Evolutionary conservation across 2,113 vertebrate species (phyloP).

Genomic region (Uria aalge): DNA sequence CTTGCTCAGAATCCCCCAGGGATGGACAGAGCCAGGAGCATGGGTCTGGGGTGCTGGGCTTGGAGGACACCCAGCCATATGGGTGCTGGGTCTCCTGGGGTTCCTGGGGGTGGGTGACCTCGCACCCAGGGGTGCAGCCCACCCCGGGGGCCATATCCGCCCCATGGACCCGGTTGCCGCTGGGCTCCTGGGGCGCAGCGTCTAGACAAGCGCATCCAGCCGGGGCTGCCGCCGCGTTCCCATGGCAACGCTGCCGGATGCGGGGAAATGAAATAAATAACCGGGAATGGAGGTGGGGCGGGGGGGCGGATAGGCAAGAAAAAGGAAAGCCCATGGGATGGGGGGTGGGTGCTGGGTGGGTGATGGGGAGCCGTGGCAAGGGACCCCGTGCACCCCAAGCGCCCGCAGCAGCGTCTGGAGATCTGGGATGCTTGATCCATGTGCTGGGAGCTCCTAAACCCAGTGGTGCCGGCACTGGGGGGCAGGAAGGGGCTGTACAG

Average conservation of each 20-base stretch:
- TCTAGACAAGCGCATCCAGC: slow-evolving; percentile 57
- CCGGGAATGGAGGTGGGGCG: neutral
- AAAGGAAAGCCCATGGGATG: neutral
- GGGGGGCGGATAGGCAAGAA: neutral
- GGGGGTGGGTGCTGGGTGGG: neutral
- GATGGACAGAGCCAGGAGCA: neutral
- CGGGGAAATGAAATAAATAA: slow-evolving; percentile 54
- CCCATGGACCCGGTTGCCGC: neutral
- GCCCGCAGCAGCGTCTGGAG: neutral
- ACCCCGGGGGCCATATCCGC: neutral
- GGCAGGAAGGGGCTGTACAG: neutral
- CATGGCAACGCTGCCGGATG: slow-evolving; percentile 69
- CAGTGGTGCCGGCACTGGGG: fast-evolving
- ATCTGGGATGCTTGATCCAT: neutral
- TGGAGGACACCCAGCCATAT: fast-evolving
- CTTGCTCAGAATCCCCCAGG: neutral
- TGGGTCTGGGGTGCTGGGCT: neutral
- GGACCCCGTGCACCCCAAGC: fast-evolving
- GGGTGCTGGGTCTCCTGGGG: neutral
- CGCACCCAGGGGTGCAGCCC: neutral
- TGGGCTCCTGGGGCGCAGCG: neutral
- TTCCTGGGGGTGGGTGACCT: neutral
- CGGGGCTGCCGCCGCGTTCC: slow-evolving; percentile 46
- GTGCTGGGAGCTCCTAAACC: neutral
- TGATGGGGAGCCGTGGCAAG: fast-evolving